Conservation (phyloP, 2,888 invertebrate genomes). For the Drosophila sordidula region DNA sequence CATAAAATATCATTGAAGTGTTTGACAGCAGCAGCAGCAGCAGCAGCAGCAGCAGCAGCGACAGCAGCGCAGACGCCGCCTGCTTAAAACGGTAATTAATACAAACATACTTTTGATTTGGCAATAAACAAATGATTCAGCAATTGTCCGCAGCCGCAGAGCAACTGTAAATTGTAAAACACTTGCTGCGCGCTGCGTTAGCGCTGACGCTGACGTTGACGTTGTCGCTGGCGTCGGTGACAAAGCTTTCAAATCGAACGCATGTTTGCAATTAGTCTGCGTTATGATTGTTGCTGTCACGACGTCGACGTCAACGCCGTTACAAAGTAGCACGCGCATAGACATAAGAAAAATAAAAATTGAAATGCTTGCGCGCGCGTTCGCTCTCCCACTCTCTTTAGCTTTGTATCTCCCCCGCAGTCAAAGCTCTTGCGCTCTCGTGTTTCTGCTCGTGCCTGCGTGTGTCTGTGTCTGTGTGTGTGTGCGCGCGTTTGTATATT, state of each 20-base stretch:
- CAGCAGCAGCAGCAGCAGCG: conserved; percentile 26
- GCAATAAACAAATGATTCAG: conserved; percentile 80
- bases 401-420: conserved; percentile 6
- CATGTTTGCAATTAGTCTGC: conserved; percentile 78
- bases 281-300: conserved; percentile 57
- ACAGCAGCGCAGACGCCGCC: conserved; percentile 23
- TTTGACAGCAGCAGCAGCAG: conserved; percentile 61
- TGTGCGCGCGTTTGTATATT: conserved; percentile 12
- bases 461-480: not conserved
- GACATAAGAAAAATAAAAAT: conserved; percentile 22
- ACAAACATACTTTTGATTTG: conserved; percentile 76
- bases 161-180: conserved; percentile 76
- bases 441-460: not conserved
- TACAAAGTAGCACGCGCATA: conserved; percentile 71
- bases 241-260: conserved; percentile 60
- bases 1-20: conserved; percentile 76
- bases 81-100: conserved; percentile 80
- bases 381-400: conserved; percentile 16
- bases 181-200: conserved; percentile 43
- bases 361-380: conserved; percentile 23
- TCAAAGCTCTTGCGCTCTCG: conserved; percentile 1
- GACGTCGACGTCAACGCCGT: conserved; percentile 11
- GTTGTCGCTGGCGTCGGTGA: conserved; percentile 38
- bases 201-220: conserved; percentile 16
- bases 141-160: conserved; percentile 48